Base-by-base conservation (phyloP, 2,888 invertebrate genomes). In the Mythimna lalbum region DNA sequence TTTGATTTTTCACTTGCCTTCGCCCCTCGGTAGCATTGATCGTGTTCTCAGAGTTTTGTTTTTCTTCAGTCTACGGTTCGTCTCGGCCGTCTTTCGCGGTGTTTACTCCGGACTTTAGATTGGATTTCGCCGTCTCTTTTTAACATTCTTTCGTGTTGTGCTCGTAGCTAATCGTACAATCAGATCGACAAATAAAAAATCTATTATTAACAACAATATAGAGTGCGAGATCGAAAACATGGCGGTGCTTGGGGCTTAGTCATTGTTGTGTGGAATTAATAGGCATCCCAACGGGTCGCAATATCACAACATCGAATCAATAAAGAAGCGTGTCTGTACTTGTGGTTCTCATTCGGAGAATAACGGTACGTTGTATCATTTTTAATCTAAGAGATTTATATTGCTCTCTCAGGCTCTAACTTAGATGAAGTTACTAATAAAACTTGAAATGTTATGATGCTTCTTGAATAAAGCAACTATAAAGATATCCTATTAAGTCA, bases 1-100 rank as follows among this genome's bases (percentile, higher is more conserved):
- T 93, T 92, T 92, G 92, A 92, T 93, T 94, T 94, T 94, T 90
- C 90, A 88, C 86, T 87, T 81, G 86, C 83, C 81, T 86, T 89
- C 86, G 83, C 86, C 86, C 87, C 87, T 87, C 81, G 83, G 88
- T 87, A 88, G 90, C 90, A 91, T 92, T 93, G 92, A 93, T 93
- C 91, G 91, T 84, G 90, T 89, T 90, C 87, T 87, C 80, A 76
- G 73, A 89, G 90, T 94, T 94, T 95, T 94, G 91, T 95, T 95
- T 94, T 94, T 93, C 93, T 94, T 94, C 88, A 91, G 94, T 95
- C 93, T 94, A 93, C 92, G 87, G 88, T 89, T 90, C 89, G 92
- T 93, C 93, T 93, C 89, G 85, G 83, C 86, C 89, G 89, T 88
- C 90, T 91, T 90, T 89, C 87, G 89, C 88, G 89, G 88, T 92